Evolutionary conservation across 1,140 invertebrate species (phyloP), one percentile per base, ranked within the genome.

Genomic region (Oreohelix idahoensis): DNA sequence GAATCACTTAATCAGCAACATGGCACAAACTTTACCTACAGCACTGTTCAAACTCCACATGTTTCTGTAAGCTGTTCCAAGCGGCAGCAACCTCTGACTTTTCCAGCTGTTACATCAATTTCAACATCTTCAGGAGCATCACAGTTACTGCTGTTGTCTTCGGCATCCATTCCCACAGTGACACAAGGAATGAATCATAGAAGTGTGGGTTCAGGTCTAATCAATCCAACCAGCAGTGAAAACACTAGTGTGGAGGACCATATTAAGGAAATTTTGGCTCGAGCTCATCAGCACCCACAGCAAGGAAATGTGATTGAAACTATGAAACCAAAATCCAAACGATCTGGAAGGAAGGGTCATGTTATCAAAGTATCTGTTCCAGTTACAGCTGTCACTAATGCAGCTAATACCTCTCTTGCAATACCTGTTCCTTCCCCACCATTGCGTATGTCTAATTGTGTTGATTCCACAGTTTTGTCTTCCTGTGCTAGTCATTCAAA

Each of bases 81-180:
- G n/a, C n/a, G 23, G 23, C n/a, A 66, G 8, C 63, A 66, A n/a
- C 63, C n/a, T 15, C 29, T 13, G 8, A 29, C 23, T 8, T 29
- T 66, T 32, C n/a, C 63, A 32, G 1, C 29, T 66, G 5, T 4
- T n/a, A 58, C 26, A 4, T 32, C 63, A 32, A n/a, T 32, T 10
- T 29, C 63, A 32, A 23, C 63, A 66, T 29, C 63, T 8, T 58
- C 53, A 58, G 53, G 53, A 58, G 10, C 10, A 58, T 58, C 53
- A 58, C 53, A 58, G 53, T 32, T 66, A 32, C 11, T 32, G 2
- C 63, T 66, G n/a, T 66, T 32, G 29, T 74, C 71, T 39, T n/a
- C 71, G 39, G 42, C 71, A 74, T 29, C 71, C 23, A 74, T 39
- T 42, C 38, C 63, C 20, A 35, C 63, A 66, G n/a, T 66, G 63